Conservation (phyloP, 1,140 invertebrate genomes). For the Cydia strobilella region DNA sequence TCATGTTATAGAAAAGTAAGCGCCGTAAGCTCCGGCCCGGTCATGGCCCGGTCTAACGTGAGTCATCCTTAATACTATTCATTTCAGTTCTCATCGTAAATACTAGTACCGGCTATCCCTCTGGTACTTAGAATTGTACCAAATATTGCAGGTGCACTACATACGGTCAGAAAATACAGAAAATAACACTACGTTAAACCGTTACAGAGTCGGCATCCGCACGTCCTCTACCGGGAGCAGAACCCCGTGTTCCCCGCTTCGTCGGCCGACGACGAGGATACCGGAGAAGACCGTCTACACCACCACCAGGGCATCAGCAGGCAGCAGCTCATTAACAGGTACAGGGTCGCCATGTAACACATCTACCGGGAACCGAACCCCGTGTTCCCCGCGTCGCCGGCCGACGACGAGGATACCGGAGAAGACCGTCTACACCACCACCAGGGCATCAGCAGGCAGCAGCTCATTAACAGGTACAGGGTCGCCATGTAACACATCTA, state of each 20-base stretch:
- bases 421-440: conserved; percentile 73
- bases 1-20: no score
- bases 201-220: no score
- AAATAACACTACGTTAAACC: no score
- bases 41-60: no score
- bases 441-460: conserved; percentile 91
- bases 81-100: no score
- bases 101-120: no score
- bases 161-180: no score
- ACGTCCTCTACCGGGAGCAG: conserved; percentile 64
- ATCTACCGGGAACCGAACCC: conserved; percentile 60
- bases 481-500: conserved; percentile 46
- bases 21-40: no score
- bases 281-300: conserved; percentile 63
- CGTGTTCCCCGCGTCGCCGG: conserved; percentile 56
- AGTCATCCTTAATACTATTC: no score
- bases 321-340: conserved; percentile 90
- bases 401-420: conserved; percentile 63
- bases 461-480: conserved; percentile 85
- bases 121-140: no score
- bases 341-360: conserved; percentile 26
- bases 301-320: conserved; percentile 88
- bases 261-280: conserved; percentile 67
- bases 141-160: no score
- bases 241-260: conserved; percentile 55